These are phyloP conservation scores for Drosophila kurseongensis DNA, from an alignment of 1,140 invertebrate genomes.

Conservation along the genomic window DNA sequence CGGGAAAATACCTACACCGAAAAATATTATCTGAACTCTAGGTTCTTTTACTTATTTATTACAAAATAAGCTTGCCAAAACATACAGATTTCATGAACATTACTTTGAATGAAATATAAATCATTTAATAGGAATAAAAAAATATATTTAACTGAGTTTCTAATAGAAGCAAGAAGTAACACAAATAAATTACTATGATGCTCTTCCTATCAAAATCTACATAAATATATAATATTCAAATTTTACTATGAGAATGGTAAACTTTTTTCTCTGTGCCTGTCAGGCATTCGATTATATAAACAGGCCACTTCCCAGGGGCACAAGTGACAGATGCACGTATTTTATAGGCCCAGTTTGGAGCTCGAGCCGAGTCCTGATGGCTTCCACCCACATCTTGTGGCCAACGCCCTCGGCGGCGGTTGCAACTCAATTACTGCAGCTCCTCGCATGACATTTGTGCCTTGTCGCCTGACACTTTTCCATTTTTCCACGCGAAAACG, in stretches of 20 bases:
- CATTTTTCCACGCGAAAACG: slow-evolving; percentile 22
- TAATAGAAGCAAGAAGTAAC: no score
- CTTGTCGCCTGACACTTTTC: slow-evolving; percentile 34
- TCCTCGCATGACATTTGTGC: slow-evolving; percentile 37
- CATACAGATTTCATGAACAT: no score
- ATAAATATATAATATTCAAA: no score
- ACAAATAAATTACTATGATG: no score
- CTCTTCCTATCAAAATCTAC: no score
- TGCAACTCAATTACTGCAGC: slow-evolving; percentile 50
- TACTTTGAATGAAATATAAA: no score
- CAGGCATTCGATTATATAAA: slow-evolving; percentile 30
- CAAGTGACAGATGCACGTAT: slow-evolving; percentile 32
- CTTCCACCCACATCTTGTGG: slow-evolving; percentile 19
- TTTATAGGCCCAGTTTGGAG: slow-evolving; percentile 48
- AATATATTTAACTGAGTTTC: no score
- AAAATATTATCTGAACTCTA: background rate
- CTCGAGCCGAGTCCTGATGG: slow-evolving; percentile 17
- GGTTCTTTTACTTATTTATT: background rate
- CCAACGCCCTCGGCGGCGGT: slow-evolving; percentile 36
- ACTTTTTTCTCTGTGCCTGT: slow-evolving; percentile 2
- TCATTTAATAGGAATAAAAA: no score
- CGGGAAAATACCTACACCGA: slow-evolving; percentile 13
- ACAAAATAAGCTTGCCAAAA: no score
- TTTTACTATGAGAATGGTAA: no score
- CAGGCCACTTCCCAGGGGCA: slow-evolving; percentile 27